Base-by-base conservation (phyloP, 1,140 invertebrate species). In the Drosophila aff. region DNA sequence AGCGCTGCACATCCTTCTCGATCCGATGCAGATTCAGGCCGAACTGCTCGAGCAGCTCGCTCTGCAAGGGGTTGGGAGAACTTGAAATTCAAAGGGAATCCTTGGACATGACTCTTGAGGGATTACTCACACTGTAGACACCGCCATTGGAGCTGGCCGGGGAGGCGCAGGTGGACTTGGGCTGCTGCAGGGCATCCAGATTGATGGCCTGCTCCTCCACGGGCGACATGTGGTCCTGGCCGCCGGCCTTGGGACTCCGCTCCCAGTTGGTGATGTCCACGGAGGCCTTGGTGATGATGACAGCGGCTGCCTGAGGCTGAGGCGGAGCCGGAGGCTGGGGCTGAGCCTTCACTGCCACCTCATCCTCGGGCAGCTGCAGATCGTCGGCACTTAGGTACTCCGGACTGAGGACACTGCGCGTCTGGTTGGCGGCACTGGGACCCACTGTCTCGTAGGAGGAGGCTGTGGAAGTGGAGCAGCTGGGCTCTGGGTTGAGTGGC, bases 1-100 rank as follows among this genome's bases (percentile, higher is more conserved):
- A 99, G 66, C 98, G 93, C 92, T 98, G 97, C 5, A 99, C 98
- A 93, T 99, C 98, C 93, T 99, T 99, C 92, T 99, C 98, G 74
- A 99, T 99, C 26, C 98, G 94, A 93, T 99, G 98, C 1, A 99
- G 92, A 93, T 99, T 99, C 23, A 98, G 92, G 1, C 97, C 97
- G 85, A 99, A 99, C 60, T 95, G 95, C 82, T 98, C 97, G 49
- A 99, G 93, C 44, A 98, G 92, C 90, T 98, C 97, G 75, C 95
- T 95, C 96, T 97, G 52, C 6, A 8, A n/a, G 11, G 10, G 8
- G 23, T 18, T 1, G 15, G 38, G 5, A 33, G 1, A 23, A 2
- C 15, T 10, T 23, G 4, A 16, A 23, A 55, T 16, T 23, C 0
- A 16, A 3, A n/a, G n/a, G 26, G 9, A 31, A 36, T 0, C n/a